Percentiles rank a stretch among this genome's conserved stretches.
Conservation (phyloP, 2,888 invertebrate species). For the Oxycera nigricornis region DNA sequence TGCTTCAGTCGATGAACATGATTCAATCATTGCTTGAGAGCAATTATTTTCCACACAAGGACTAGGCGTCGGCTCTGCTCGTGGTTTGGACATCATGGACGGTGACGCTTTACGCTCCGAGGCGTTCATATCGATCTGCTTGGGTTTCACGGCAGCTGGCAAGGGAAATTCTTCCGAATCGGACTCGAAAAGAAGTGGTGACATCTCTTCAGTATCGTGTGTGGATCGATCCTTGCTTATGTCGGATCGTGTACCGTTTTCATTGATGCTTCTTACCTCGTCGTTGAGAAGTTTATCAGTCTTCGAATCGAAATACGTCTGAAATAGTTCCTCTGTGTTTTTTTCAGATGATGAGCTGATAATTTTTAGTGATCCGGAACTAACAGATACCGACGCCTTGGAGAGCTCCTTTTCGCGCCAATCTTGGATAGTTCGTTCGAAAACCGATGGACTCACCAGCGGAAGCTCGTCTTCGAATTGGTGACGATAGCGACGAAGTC, state of each 20-base stretch:
- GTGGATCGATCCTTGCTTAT: background rate
- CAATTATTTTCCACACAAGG: no score
- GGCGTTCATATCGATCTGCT: background rate
- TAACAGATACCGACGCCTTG: constrained; percentile 39
- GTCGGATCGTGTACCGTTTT: background rate
- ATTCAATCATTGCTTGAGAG: no score
- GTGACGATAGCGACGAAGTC: constrained; percentile 59
- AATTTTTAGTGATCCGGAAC: constrained; percentile 48
- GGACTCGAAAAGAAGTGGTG: constrained; percentile 57
- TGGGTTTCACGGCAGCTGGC: background rate
- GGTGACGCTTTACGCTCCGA: background rate
- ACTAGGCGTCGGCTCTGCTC: no score
- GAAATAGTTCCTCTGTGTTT: constrained; percentile 54
- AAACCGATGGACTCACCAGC: constrained; percentile 53
- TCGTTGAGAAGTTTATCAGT: constrained; percentile 40
- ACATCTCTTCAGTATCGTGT: constrained; percentile 53
- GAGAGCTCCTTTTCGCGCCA: constrained; percentile 50
- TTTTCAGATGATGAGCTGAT: constrained; percentile 50
- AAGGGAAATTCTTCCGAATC: constrained; percentile 52
- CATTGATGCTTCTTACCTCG: constrained; percentile 49
- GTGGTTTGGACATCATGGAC: no score
- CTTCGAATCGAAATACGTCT: constrained; percentile 40
- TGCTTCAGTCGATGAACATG: background rate
- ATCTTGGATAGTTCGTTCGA: constrained; percentile 53
- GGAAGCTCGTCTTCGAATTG: constrained; percentile 57